Percentiles rank a stretch among this genome's conserved stretches.
phyloP scores from a whole-genome alignment of 2,888 invertebrate genomes.

The Copidosoma aretas region DNA sequence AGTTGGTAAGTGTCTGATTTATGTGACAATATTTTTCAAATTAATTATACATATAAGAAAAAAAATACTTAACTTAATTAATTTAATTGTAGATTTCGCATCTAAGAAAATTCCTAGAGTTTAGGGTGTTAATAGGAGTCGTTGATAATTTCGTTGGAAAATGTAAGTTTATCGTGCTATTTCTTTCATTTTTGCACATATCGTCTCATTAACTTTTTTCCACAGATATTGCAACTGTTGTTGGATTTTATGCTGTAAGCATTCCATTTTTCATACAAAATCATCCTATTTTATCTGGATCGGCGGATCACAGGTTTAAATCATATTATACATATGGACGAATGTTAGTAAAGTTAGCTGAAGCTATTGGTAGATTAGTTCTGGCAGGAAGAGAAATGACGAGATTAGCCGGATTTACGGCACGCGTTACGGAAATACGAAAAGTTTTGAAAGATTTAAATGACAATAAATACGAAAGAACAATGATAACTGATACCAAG shows the following conservation, averaged over 20 bases:
- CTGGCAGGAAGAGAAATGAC: slow-evolving; percentile 95
- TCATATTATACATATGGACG: slow-evolving; percentile 94
- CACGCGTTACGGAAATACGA: slow-evolving; percentile 88
- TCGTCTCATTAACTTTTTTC: slow-evolving; percentile 23
- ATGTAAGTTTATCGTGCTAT: slow-evolving; percentile 69
- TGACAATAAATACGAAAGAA: slow-evolving; percentile 76
- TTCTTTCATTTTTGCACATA: slow-evolving; percentile 1
- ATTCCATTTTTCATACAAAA: slow-evolving; percentile 86
- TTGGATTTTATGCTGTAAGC: slow-evolving; percentile 95
- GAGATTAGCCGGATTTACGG: slow-evolving; percentile 91
- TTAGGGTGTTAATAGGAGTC: slow-evolving; percentile 90
- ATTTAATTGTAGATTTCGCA: slow-evolving; percentile 71
- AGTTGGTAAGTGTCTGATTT: slow-evolving; percentile 66
- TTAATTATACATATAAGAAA: background rate
- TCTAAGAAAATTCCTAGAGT: slow-evolving; percentile 85
- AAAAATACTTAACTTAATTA: slow-evolving; percentile 8
- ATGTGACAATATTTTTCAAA: background rate
- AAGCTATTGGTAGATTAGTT: slow-evolving; percentile 94
- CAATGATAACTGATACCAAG: slow-evolving; percentile 71
- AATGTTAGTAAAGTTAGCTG: slow-evolving; percentile 94
- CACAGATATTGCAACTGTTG: slow-evolving; percentile 90
- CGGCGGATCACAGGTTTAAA: slow-evolving; percentile 74
- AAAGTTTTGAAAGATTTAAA: slow-evolving; percentile 84
- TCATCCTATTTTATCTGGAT: slow-evolving; percentile 73
- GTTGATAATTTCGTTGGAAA: slow-evolving; percentile 96